A percentile compares a stretch with the other conserved stretches of the same genome.
Conservation (phyloP, 2,113 vertebrate species). For the Podiceps cristatus region DNA sequence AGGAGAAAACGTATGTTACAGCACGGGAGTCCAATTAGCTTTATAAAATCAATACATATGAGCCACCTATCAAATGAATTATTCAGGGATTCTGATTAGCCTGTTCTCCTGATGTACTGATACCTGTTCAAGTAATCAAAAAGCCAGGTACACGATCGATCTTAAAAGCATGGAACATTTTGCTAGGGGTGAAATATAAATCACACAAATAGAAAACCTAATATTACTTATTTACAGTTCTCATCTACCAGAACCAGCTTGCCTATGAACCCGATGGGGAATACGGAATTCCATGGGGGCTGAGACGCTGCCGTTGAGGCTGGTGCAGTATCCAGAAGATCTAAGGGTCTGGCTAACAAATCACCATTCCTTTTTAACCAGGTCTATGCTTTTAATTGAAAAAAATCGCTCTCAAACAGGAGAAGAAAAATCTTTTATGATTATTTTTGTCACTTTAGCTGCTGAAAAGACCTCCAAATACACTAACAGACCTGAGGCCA, state of each 20-base stretch:
- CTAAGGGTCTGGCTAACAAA: not conserved
- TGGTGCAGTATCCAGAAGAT: not conserved
- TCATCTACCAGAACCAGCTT: not conserved
- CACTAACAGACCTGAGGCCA: not conserved
- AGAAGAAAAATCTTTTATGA: not conserved
- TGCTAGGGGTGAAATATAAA: not conserved
- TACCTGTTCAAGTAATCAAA: not conserved
- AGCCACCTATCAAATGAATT: not conserved
- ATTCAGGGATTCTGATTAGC: not conserved
- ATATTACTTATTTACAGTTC: not conserved
- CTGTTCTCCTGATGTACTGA: not conserved
- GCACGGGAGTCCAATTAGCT: not conserved
- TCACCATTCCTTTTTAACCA: not conserved
- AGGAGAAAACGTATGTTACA: not conserved
- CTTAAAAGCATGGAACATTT: not conserved
- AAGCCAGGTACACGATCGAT: not conserved
- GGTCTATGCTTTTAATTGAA: not conserved
- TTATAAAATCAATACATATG: not conserved
- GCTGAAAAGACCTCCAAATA: not conserved
- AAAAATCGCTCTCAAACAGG: not conserved
- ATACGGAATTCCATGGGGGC: not conserved
- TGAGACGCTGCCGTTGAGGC: not conserved
- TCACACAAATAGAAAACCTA: not conserved
- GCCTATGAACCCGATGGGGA: not conserved
- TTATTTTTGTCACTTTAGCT: not conserved